Base-by-base conservation (phyloP, 2,888 invertebrate species). In the Pristionchus fissidentatus region DNA sequence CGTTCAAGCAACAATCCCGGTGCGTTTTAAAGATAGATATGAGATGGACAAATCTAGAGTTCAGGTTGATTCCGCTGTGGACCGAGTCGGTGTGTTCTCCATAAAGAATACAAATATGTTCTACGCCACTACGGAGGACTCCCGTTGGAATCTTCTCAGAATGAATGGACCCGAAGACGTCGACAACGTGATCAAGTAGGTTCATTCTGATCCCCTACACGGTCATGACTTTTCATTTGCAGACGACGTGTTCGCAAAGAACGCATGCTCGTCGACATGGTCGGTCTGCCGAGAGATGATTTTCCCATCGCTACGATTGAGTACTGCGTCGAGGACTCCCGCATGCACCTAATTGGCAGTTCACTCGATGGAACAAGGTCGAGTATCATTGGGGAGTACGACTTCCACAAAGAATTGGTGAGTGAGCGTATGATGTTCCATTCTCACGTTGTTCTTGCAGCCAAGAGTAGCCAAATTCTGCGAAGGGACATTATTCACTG, bases 101-200 rank as follows among this genome's bases (percentile, higher is more conserved):
- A 79, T 15, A 38, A 38, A 1, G 57, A 57, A 22, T 32, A 22
- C 32, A 0, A 15, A 15, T 49, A 77, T 77, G 8, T 38, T 81
- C 43, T 81, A 81, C n/a, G 66, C 29, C 19, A 66, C 55, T 13
- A 81, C 62, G 7, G 81, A 81, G 19, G 81, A 81, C n/a, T 38
- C 26, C 26, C 22, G 46, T 43, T 81, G 81, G 81, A 81, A 49
- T 46, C 46, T 81, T 22, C 62, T 81, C 46, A 62, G 43, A 35
- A 81, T 81, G 81, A 81, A 81, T 38, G 35, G 29, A 7, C 13
- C 46, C 10, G 81, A 81, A 29, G 81, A 81, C 29, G 43, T 81
- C 46, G 81, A 81, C 49, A 60, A 52, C 13, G 29, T 81, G 26
- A 35, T 62, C 62, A 81, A 32, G 81, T 81, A 8, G n/a, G 66